Percentiles rank a stretch among this genome's conserved stretches.
These are phyloP conservation scores for Chymomyza amoena DNA, from an alignment of 2,888 invertebrate species.

Conservation along the genomic window DNA sequence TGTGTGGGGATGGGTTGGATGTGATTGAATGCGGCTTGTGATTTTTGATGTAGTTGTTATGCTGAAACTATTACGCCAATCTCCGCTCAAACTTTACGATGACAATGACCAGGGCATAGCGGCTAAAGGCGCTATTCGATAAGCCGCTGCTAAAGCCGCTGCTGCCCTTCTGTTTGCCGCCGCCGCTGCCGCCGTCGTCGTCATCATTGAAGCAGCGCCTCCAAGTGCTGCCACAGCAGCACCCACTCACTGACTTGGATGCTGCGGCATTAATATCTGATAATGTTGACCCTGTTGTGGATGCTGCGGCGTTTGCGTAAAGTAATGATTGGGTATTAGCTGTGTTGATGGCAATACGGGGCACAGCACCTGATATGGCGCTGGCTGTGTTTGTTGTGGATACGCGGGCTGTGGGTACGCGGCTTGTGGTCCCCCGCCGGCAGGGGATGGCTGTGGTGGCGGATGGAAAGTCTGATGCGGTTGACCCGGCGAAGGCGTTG, in stretches of 20 bases:
- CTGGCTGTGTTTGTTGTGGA: constrained; percentile 78
- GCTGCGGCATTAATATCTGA: constrained; percentile 78
- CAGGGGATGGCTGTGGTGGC: constrained; percentile 82
- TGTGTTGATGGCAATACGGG: constrained; percentile 79
- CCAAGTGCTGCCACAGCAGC: constrained; percentile 7
- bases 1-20: neutral
- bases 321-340: constrained; percentile 75
- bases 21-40: neutral
- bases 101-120: constrained; percentile 17
- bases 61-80: constrained; percentile 2
- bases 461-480: constrained; percentile 82
- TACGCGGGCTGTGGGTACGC: constrained; percentile 79
- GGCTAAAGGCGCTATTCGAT: constrained; percentile 8
- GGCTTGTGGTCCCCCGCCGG: constrained; percentile 80
- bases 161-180: neutral
- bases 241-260: constrained; percentile 73
- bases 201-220: constrained; percentile 12
- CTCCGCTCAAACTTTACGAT: constrained; percentile 18
- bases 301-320: constrained; percentile 74
- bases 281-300: constrained; percentile 77
- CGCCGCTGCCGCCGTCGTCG: constrained; percentile 25
- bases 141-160: neutral
- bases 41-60: constrained; percentile 7
- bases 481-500: constrained; percentile 81
- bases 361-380: constrained; percentile 82